Percentiles rank a stretch among this genome's conserved stretches.
phyloP scores from a whole-genome alignment of 1,140 invertebrate species.

The Zaprionus inermis region DNA sequence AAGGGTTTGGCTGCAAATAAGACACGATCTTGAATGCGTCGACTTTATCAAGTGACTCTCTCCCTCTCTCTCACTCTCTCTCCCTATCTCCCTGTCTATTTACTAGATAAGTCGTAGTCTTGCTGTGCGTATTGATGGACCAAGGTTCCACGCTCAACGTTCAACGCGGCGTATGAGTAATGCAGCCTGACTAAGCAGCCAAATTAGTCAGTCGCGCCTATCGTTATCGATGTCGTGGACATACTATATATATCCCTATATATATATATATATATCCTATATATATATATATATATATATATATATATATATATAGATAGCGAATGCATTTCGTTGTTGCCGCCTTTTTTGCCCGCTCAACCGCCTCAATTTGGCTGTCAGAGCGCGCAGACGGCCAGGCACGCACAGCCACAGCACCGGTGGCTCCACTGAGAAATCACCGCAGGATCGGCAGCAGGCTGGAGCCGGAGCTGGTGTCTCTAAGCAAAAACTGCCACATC shows the following conservation, averaged over 20 bases:
- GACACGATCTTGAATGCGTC: no score
- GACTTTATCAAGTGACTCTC: not conserved
- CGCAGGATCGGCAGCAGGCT: constrained; percentile 18
- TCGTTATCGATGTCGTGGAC: not conserved
- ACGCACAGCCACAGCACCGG: constrained; percentile 52
- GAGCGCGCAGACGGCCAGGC: constrained; percentile 12
- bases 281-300: not conserved
- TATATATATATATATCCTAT: not conserved
- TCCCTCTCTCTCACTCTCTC: not conserved
- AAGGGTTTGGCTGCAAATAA: no score
- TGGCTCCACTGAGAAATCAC: constrained; percentile 36
- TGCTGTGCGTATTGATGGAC: not conserved
- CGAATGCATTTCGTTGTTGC: not conserved
- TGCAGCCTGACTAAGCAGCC: constrained; percentile 19
- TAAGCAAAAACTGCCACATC: constrained; percentile 42
- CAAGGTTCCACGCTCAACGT: not conserved
- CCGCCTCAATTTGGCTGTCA: constrained; percentile 54
- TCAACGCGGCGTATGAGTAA: constrained; percentile 4
- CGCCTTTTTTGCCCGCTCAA: constrained; percentile 7
- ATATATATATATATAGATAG: not conserved
- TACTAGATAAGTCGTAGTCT: not conserved
- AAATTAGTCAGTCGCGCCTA: constrained; percentile 18
- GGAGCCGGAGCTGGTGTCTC: not conserved
- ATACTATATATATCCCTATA: not conserved
- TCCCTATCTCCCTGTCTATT: not conserved